Conservation (phyloP, 2,113 vertebrate species). For the Brachirus orientalis region DNA sequence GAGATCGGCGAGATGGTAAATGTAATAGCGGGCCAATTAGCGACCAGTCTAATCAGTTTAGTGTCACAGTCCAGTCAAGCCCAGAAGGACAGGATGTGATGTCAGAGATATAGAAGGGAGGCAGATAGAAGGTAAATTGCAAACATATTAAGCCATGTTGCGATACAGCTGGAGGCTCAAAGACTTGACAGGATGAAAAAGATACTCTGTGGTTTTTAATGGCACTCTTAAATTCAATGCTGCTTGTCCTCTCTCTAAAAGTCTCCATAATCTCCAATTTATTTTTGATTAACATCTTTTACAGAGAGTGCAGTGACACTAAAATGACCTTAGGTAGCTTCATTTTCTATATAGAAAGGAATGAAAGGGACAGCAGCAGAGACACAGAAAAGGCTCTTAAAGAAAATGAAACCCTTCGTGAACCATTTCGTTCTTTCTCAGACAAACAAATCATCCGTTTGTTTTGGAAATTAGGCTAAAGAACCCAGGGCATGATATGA, state of each 20-base stretch:
- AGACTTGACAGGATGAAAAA: conserved; percentile 48
- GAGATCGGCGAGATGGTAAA: conserved; percentile 56
- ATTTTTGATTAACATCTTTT: conserved; percentile 21
- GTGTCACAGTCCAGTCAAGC: conserved; percentile 65
- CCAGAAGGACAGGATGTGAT: conserved; percentile 68
- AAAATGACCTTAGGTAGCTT: conserved; percentile 26
- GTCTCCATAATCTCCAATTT: conserved; percentile 33
- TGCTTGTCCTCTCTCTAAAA: conserved; percentile 3
- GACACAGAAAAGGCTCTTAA: conserved; percentile 19
- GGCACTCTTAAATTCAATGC: conserved; percentile 26
- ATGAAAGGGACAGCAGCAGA: conserved; percentile 11
- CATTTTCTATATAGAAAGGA: conserved; percentile 17
- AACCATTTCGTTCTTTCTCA: background rate
- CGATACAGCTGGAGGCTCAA: conserved; percentile 46
- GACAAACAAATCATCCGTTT: conserved; percentile 39
- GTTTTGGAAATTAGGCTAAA: conserved; percentile 32
- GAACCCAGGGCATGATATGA: conserved; percentile 13
- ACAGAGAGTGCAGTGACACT: conserved; percentile 24
- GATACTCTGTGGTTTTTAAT: conserved; percentile 26
- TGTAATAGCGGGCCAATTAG: conserved; percentile 61
- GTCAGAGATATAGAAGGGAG: conserved; percentile 44
- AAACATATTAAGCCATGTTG: conserved; percentile 39
- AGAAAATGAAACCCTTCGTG: conserved; percentile 37
- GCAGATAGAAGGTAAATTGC: conserved; percentile 2
- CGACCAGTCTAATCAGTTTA: conserved; percentile 61